Base-by-base conservation (phyloP, 1,140 invertebrate genomes). In the Heliconius eleuchia region DNA sequence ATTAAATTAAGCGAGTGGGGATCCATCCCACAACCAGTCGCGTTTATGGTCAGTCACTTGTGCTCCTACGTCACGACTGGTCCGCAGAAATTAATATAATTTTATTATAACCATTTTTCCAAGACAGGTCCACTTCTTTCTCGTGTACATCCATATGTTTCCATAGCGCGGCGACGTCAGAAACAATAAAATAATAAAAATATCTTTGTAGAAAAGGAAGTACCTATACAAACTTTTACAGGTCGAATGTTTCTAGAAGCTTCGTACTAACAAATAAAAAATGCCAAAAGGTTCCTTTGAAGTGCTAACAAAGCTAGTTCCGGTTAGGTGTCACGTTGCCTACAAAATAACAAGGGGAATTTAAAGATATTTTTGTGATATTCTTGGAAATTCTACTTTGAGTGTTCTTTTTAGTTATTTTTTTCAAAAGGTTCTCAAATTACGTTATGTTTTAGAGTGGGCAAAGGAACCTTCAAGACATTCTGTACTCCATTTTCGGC, bases 321-420 rank as follows among this genome's bases (percentile, higher is more conserved):
- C 60, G 60, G 60, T 66, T 66, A 66, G 60, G 23, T 66, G 60
- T 66, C 60, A 66, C n/a, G 60, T 30, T 30, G 23, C 23, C 60
- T 66, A 66, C 60, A 16, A 66, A 66, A 66, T 66, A 66, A 66
- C 60, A 30, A 66, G 60, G 23, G 9, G 11, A 66, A 7, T 66
- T 66, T 66, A n/a, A 66, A 66, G 27, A 66, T 66, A 66, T 66
- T 66, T 66, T 66, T 66, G 27, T 66, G 60, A 27, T 66, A 66
- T 30, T 27, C 23, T 66, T 66, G 27, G n/a, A 66, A 66, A 66
- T 27, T 27, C 3, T 4, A 66, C 60, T 66, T 66, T 66, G 60
- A 66, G 60, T 57, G 8, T 57, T 57, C 8, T 13, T 27, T 66
- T 16, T 66, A 66, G 8, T 66, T 27, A 66, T 27, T 66, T 66